Evolutionary conservation across 2,888 invertebrate species (phyloP).

Genomic region (Apomyelois bistriatella): DNA sequence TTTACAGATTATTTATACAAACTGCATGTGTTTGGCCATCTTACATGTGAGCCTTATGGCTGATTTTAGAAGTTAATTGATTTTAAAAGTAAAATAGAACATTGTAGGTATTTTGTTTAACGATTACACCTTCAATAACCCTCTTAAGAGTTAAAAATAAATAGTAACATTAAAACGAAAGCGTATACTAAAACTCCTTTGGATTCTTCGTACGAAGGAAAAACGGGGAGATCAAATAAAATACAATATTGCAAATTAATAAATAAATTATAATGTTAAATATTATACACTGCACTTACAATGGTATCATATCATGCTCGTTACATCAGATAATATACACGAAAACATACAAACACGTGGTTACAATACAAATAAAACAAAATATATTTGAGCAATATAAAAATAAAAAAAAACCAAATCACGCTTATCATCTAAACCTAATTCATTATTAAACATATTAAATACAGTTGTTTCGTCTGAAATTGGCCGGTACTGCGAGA

Average conservation of each 20-base stretch:
- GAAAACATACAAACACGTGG: constrained; percentile 68
- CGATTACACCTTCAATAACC: too few species aligned
- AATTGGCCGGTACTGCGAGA: background rate
- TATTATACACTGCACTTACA: constrained; percentile 77
- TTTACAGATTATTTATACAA: too few species aligned
- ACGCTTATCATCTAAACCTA: constrained; percentile 56
- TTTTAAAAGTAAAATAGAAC: too few species aligned
- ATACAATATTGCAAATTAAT: constrained; percentile 67
- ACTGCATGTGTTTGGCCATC: too few species aligned
- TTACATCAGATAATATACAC: constrained; percentile 71
- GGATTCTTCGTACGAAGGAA: too few species aligned
- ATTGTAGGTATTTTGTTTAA: too few species aligned
- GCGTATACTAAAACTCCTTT: too few species aligned
- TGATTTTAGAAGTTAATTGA: too few species aligned
- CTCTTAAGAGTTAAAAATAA: too few species aligned
- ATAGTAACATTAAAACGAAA: too few species aligned
- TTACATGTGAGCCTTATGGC: too few species aligned
- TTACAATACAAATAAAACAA: constrained; percentile 58
- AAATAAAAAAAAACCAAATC: constrained; percentile 73
- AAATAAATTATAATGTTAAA: constrained; percentile 79
- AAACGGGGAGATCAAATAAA: constrained; percentile 31
- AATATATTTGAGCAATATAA: constrained; percentile 77
- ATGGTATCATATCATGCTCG: constrained; percentile 64
- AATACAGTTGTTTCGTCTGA: constrained; percentile 25
- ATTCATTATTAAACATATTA: constrained; percentile 38